Evolutionary conservation across 1,140 invertebrate species (phyloP).

Genomic region (Charaxes varanes): DNA sequence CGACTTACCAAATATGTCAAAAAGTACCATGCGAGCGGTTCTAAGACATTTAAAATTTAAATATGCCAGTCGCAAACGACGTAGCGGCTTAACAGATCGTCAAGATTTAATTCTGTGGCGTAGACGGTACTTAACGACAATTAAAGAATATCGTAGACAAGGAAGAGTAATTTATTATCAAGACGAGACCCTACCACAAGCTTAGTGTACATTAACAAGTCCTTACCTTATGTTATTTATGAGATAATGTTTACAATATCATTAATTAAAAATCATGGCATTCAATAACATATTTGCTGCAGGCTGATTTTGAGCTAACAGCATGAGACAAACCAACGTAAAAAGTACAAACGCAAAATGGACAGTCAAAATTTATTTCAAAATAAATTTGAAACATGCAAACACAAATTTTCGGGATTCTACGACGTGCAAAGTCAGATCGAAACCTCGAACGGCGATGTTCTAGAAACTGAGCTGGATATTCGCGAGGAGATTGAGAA

Average conservation of each 20-base stretch:
- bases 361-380: no score
- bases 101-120: slow-evolving; percentile 4
- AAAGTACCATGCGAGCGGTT: not conserved
- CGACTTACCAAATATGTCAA: not conserved
- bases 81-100: not conserved
- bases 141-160: slow-evolving; percentile 1
- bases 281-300: no score
- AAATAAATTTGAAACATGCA: no score
- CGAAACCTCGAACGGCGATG: slow-evolving; percentile 5
- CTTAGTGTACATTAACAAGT: no score
- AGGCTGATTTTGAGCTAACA: no score
- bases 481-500: slow-evolving; percentile 2
- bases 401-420: no score
- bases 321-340: no score
- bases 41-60: slow-evolving; percentile 4
- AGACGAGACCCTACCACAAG: slow-evolving; percentile 4
- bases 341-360: no score
- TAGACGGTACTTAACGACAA: not conserved
- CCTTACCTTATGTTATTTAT: no score
- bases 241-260: no score
- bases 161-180: slow-evolving; percentile 1
- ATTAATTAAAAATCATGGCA: no score
- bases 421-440: no score
- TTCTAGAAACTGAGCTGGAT: slow-evolving; percentile 1
- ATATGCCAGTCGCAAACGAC: not conserved